phyloP scores from a whole-genome alignment of 1,140 invertebrate species.

The Drosophila murphyi region DNA sequence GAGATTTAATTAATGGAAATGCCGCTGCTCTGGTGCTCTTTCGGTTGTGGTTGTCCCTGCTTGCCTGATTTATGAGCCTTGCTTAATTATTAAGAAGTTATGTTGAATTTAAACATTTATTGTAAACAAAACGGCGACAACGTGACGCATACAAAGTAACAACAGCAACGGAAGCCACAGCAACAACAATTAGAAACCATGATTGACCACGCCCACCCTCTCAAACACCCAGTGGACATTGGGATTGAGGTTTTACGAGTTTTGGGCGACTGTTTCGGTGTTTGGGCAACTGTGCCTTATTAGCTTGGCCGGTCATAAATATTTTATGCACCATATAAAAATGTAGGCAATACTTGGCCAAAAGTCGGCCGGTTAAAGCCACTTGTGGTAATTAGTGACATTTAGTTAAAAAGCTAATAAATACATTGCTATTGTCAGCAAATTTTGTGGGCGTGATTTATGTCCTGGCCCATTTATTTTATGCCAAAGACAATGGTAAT shows the following conservation, averaged over 20 bases:
- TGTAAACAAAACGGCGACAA: constrained; percentile 70
- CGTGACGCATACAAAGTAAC: constrained; percentile 65
- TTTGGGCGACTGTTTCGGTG: constrained; percentile 27
- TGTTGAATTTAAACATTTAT: constrained; percentile 80
- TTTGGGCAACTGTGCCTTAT: constrained; percentile 59
- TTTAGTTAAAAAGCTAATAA: constrained; percentile 78
- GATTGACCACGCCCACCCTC: constrained; percentile 12
- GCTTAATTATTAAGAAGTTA: constrained; percentile 81
- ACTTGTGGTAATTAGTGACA: constrained; percentile 74
- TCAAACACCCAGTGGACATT: constrained; percentile 35
- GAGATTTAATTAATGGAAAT: constrained; percentile 74
- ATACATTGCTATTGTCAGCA: constrained; percentile 49
- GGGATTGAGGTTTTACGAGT: constrained; percentile 54
- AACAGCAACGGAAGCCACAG: constrained; percentile 6
- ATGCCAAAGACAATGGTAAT: constrained; percentile 63
- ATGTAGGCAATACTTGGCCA: constrained; percentile 37
- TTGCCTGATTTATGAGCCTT: constrained; percentile 59
- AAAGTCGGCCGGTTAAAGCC: constrained; percentile 49
- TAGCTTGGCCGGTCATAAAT: constrained; percentile 68
- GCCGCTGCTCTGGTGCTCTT: constrained; percentile 23
- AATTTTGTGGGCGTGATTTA: constrained; percentile 56
- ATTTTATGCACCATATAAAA: constrained; percentile 76
- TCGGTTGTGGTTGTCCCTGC: background rate
- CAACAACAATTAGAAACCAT: background rate
- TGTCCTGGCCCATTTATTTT: constrained; percentile 24